Evolutionary conservation across 2,797 vertebrate species (phyloP), one percentile per base, ranked within the genome.

Genomic region (Catamblyrhynchus diadema): DNA sequence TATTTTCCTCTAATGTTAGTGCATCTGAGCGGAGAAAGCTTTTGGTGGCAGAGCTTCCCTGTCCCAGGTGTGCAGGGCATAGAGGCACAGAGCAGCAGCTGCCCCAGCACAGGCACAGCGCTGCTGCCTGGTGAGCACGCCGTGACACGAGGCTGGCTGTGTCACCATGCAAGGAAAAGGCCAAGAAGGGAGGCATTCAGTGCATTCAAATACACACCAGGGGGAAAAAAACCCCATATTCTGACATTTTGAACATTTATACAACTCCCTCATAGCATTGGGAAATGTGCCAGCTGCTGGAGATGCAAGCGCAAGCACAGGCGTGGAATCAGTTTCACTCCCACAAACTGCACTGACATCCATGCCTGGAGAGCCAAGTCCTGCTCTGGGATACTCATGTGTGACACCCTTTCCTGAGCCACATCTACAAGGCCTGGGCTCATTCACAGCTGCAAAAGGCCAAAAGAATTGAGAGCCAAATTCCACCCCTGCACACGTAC

Each of bases 381-480:
- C 70, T 91, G 91, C 73, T 88, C 62, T 30, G 61, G 42, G 87
- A 81, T 60, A 92, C 82, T 94, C 93, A 90, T 17, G 6, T 69
- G 87, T 53, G 82, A 84, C 9, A 7, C 85, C 91, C 70, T 70
- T 90, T 88, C 71, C 51, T 94, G 73, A 95, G 92, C 62, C 85
- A 72, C 92, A 90, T 56, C 87, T 78, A 28, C 45, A 50, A 41
- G 66, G 89, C 80, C 82, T 84, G 91, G 73, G 47, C 82, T 93
- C 72, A 70, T 32, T 51, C 1, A 2, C 56, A 90, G 44, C 89
- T 90, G 87, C 77, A 93, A 81, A 93, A 90, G 59, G 93, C 87
- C 94, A 91, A 57, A 66, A 88, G 93, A 78, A 35, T 5, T 72
- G 80, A 86, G 69, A 78, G 87, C 95, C 85, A 94, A 85, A 60